phyloP scores from a whole-genome alignment of 2,797 vertebrate genomes.

The Australoheros facetus region DNA sequence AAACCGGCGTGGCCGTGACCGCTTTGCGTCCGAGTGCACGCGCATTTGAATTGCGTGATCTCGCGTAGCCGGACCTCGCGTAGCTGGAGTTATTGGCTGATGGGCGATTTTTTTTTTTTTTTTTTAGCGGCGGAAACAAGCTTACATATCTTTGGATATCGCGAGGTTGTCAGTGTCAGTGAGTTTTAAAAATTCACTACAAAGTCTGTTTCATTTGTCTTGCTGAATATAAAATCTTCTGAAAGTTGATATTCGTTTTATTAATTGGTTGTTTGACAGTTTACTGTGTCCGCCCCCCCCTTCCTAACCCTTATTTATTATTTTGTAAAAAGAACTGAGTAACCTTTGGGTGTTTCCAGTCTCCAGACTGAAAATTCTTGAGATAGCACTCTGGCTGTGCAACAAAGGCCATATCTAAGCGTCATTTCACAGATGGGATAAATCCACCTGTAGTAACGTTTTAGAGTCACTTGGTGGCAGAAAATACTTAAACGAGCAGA shows the following conservation, averaged over 20 bases:
- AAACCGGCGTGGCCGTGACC: slow-evolving; percentile 10
- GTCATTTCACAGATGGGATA: background rate
- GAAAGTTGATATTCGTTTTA: background rate
- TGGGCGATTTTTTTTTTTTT: too few species aligned
- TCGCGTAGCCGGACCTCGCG: slow-evolving; percentile 21
- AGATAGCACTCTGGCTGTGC: background rate
- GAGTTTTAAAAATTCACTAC: background rate
- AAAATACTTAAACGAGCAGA: background rate
- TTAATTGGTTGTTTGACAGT: background rate
- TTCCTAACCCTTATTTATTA: background rate
- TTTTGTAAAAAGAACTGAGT: background rate
- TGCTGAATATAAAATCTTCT: background rate
- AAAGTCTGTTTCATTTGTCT: background rate
- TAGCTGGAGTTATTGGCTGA: too few species aligned
- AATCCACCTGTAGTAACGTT: slow-evolving; percentile 10
- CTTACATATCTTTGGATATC: background rate
- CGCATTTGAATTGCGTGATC: slow-evolving; percentile 6
- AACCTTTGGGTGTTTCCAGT: background rate
- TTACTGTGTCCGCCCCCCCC: background rate
- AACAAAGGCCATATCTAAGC: background rate
- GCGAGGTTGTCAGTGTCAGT: background rate
- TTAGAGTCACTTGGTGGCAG: slow-evolving; percentile 43
- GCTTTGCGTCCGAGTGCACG: slow-evolving; percentile 11
- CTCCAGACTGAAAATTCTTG: background rate
- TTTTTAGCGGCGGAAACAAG: too few species aligned